phyloP scores from a whole-genome alignment of 2,888 invertebrate genomes.

The Sesia apiformis region DNA sequence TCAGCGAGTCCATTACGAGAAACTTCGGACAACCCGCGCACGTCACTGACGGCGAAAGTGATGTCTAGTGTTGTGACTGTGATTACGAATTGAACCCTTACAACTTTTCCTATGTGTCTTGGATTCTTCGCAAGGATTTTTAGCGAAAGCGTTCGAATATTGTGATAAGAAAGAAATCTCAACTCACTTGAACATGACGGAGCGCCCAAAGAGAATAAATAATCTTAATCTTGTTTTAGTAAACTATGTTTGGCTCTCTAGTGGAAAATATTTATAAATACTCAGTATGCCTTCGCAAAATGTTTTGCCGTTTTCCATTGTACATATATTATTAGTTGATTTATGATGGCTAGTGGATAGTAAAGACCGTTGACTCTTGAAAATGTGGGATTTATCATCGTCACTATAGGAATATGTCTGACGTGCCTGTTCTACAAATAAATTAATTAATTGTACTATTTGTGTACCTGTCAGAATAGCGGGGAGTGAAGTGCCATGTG shows the following conservation, averaged over 20 bases:
- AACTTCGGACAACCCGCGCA: conserved; percentile 82
- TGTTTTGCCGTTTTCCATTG: background rate
- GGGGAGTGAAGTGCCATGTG: conserved; percentile 54
- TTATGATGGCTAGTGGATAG: too few relatives aligned
- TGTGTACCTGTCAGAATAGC: conserved; percentile 36
- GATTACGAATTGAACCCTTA: background rate
- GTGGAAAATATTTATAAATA: conserved; percentile 34
- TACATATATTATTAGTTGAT: background rate
- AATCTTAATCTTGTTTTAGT: background rate
- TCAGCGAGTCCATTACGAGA: conserved; percentile 84
- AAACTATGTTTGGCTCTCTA: conserved; percentile 47
- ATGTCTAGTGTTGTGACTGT: conserved; percentile 57
- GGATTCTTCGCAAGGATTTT: too few relatives aligned
- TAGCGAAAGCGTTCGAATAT: conserved; percentile 9
- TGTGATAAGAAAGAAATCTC: conserved; percentile 39
- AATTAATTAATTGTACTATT: conserved; percentile 65
- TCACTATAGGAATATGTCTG: conserved; percentile 17
- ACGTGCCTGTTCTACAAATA: conserved; percentile 43
- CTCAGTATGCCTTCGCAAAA: conserved; percentile 23
- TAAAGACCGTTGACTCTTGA: too few relatives aligned
- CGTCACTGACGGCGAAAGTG: conserved; percentile 80
- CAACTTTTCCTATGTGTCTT: too few relatives aligned
- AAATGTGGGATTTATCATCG: background rate
- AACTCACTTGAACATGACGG: conserved; percentile 29
- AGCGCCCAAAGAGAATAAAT: conserved; percentile 25